Evolutionary conservation across 2,797 vertebrate genomes (phyloP).

Genomic region (Mionectes olivaceus): DNA sequence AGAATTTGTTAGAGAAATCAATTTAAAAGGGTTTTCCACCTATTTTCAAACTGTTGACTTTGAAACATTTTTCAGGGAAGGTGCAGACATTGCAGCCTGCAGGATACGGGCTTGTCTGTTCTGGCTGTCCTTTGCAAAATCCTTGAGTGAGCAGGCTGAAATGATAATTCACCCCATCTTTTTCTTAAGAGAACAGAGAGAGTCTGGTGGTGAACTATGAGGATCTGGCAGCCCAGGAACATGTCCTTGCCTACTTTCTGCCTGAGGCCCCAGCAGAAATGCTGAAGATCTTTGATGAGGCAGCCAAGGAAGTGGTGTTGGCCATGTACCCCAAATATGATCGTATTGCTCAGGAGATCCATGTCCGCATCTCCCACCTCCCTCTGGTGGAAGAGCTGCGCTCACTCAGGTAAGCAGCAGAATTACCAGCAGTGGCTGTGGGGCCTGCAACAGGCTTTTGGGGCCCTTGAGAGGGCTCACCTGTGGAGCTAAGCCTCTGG

Average conservation of each 20-base stretch:
- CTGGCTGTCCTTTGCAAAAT: not conserved
- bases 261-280: slow-evolving; percentile 96
- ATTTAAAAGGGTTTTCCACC: not conserved
- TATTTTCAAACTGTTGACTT: not conserved
- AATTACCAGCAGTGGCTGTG: not conserved
- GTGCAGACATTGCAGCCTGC: not conserved
- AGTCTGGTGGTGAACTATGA: slow-evolving; percentile 96
- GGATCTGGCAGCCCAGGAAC: slow-evolving; percentile 93
- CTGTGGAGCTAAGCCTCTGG: not conserved
- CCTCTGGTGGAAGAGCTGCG: slow-evolving; percentile 96
- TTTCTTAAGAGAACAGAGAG: slow-evolving; percentile 90
- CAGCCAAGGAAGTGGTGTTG: slow-evolving; percentile 94
- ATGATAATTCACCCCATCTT: not conserved
- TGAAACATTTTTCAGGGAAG: not conserved
- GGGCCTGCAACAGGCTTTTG: not conserved
- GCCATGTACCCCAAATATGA: slow-evolving; percentile 98
- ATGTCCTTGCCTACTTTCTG: slow-evolving; percentile 95
- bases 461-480: not conserved
- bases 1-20: not conserved
- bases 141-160: not conserved
- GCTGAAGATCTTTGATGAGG: slow-evolving; percentile 97
- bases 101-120: not conserved
- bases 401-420: slow-evolving; percentile 86
- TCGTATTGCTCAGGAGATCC: slow-evolving; percentile 93
- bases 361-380: slow-evolving; percentile 94